These are phyloP conservation scores for Branchellion lobata DNA, from an alignment of 2,888 invertebrate species.

Conservation along the genomic window DNA sequence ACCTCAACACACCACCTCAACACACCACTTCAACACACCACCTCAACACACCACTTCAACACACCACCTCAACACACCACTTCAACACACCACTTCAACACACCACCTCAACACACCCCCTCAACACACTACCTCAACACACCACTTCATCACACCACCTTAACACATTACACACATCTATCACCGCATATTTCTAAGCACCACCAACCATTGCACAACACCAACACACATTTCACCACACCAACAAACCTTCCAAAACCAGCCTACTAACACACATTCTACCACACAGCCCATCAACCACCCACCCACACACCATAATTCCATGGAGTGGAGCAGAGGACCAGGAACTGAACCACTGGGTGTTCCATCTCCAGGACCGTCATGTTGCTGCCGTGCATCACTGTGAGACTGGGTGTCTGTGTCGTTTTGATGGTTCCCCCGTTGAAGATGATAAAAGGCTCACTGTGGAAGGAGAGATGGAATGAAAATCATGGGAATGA, in stretches of 20 bases:
- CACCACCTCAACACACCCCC: not conserved
- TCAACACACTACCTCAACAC: not conserved
- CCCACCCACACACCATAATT: constrained; percentile 61
- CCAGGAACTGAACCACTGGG: constrained; percentile 92
- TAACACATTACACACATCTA: too few species aligned
- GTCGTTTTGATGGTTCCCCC: constrained; percentile 89
- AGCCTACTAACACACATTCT: too few species aligned
- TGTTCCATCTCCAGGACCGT: constrained; percentile 99
- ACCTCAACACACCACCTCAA: too few species aligned
- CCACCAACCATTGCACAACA: too few species aligned
- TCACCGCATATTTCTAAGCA: too few species aligned
- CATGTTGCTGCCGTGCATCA: constrained; percentile 91
- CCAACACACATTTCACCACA: constrained; percentile 17
- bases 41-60: too few species aligned
- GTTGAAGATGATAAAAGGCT: constrained; percentile 92
- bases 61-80: not conserved
- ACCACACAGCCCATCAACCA: too few species aligned
- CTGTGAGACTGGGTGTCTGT: constrained; percentile 84
- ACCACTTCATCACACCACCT: not conserved
- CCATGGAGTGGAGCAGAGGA: constrained; percentile 91
- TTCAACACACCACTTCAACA: not conserved
- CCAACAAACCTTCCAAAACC: too few species aligned
- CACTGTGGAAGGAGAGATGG: constrained; percentile 61
- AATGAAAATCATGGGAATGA: too few species aligned
- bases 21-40: too few species aligned